phyloP scores from a whole-genome alignment of 1,140 invertebrate species.

The Drosophila nebulosa region DNA sequence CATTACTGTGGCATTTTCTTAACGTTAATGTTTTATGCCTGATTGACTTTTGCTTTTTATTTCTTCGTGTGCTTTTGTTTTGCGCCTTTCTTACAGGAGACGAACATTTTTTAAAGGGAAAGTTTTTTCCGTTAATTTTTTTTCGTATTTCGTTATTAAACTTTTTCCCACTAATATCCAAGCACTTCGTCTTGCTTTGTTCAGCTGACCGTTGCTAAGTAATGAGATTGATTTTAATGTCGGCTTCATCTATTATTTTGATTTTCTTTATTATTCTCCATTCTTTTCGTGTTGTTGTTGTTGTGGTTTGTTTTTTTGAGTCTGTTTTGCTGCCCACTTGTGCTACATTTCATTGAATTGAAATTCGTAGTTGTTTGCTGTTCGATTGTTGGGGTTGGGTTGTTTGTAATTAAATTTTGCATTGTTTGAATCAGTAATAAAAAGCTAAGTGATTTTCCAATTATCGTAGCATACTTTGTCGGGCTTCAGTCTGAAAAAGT shows the following conservation, averaged over 20 bases:
- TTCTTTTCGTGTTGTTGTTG: conserved; percentile 3
- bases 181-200: conserved; percentile 43
- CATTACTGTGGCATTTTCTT: conserved; percentile 44
- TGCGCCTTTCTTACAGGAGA: conserved; percentile 44
- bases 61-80: conserved; percentile 56
- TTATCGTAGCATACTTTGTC: conserved; percentile 9
- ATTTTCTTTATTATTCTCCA: conserved; percentile 20
- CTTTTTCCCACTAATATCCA: conserved; percentile 25
- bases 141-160: conserved; percentile 72
- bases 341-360: conserved; percentile 44
- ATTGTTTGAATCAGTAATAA: neutral
- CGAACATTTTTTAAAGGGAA: conserved; percentile 35
- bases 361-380: conserved; percentile 43
- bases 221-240: conserved; percentile 69
- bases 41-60: conserved; percentile 73
- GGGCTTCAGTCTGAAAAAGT: neutral
- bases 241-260: conserved; percentile 17
- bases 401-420: conserved; percentile 29
- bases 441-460: neutral
- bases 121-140: conserved; percentile 65
- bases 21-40: conserved; percentile 72
- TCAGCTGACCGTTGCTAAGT: conserved; percentile 61
- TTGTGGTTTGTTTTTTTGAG: neutral
- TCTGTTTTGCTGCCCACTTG: conserved; percentile 34
- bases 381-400: neutral